Conservation (phyloP, 2,888 invertebrate genomes). For the Epirrita christyi region DNA sequence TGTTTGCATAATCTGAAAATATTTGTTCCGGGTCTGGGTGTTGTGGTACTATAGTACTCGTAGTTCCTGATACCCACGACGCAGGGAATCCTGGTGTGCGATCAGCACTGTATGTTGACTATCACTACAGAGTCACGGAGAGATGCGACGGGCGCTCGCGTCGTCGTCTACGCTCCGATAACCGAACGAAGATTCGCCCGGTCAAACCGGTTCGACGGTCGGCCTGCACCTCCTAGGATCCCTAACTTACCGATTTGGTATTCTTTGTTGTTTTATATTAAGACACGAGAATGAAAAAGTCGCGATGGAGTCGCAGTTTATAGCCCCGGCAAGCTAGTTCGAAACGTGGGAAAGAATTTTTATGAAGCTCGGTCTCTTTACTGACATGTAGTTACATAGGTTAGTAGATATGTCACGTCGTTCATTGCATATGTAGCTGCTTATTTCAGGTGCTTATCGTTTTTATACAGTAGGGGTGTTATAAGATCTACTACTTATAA, state of each 20-base stretch:
- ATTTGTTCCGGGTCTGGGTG: no score
- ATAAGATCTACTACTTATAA: neutral
- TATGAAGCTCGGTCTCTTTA: slow-evolving; percentile 29
- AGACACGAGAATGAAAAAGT: slow-evolving; percentile 58
- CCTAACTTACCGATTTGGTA: slow-evolving; percentile 73
- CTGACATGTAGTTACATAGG: neutral
- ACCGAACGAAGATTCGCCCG: slow-evolving; percentile 70
- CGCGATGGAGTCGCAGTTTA: slow-evolving; percentile 48
- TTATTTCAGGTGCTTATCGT: no score
- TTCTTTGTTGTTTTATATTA: slow-evolving; percentile 71
- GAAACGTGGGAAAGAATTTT: slow-evolving; percentile 51
- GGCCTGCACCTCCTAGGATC: slow-evolving; percentile 68
- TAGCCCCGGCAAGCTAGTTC: slow-evolving; percentile 44
- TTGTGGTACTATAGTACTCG: no score
- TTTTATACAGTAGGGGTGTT: slow-evolving; percentile 3
- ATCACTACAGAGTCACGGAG: neutral
- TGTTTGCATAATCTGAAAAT: no score
- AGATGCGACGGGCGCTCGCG: slow-evolving; percentile 36
- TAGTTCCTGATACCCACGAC: no score
- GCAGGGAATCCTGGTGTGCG: no score
- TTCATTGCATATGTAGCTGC: slow-evolving; percentile 34
- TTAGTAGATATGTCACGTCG: slow-evolving; percentile 17
- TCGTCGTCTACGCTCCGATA: slow-evolving; percentile 61
- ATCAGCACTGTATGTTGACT: no score
- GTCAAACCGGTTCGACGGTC: slow-evolving; percentile 72